Evolutionary conservation across 2,888 invertebrate species (phyloP), one percentile per base, ranked within the genome.

Genomic region (Oscheius myriophilus): DNA sequence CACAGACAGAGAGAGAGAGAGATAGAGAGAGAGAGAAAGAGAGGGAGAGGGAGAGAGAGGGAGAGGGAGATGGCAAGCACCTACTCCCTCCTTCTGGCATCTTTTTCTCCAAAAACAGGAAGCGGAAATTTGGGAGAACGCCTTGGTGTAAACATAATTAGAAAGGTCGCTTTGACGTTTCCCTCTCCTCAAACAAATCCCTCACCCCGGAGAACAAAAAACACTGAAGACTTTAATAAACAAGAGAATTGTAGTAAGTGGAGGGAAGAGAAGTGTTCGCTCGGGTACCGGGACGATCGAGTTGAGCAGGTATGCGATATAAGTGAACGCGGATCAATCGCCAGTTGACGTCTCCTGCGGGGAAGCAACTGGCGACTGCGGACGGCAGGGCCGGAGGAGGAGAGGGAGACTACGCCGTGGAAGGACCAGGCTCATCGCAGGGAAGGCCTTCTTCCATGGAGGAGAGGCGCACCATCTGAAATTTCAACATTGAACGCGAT

Each of bases 221-320:
- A 3, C 33, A 33, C 33, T 6, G 9, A 33, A 33, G 33, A 6
- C 33, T 33, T 33, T 33, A 6, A 33, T 33, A 33, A 33, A 33
- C 33, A 33, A 33, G 57, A 18, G 58, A 61, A 61, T 33, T 61
- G 61, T 18, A 21, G 26, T 61, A 61, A 61, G 61, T 61, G 61
- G 46, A 25, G 25, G 14, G 25, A 39, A 61, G 26, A 49, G 25
- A 39, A 33, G 33, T 33, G 9, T 33, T 33, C 33, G 33, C 33
- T 33, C 33, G 33, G 46, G 46, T 46, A 61, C 61, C 61, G 61
- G 61, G 61, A 33, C 33, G 33, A 33, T 46, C 46, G 33, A 23
- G 25, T 63, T 63, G 52, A 53, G 53, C 53, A 52, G 42, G 25
- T n/a, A 49, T n/a, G 41, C 41, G 63, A 63, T 63, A 63, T 63